Base-by-base conservation (phyloP, 2,797 vertebrate species). In the Argya squamiceps region DNA sequence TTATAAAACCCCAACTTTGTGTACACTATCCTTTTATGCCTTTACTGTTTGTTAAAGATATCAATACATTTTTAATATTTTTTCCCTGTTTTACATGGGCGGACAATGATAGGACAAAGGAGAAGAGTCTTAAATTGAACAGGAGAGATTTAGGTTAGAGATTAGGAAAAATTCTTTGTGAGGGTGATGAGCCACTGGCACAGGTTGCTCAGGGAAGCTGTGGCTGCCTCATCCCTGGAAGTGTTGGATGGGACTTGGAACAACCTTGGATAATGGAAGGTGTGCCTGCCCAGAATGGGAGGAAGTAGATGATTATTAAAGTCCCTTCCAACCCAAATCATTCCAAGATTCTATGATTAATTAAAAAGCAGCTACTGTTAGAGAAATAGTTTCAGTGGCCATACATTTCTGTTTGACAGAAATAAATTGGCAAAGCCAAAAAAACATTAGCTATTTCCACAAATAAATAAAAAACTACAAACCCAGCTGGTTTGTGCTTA, bases 101-200 rank as follows among this genome's bases (percentile, higher is more conserved):
- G 0, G 32, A 12, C 4, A 34, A 16, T 16, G 24, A 16, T 4
- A 29, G 9, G 7, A 34, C 2, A 41, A 59, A 7, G 9, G 7
- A 6, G 11, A 36, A 60, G 26, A 32, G 4, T 47, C 36, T 65
- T 59, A 53, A 63, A 63, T 17, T 6, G 17, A 41, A 41, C 30
- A 26, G 10, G 49, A 69, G 9, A 49, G 3, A 44, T 56, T 76
- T 41, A 32, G 4, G 2, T 36, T 47, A 41, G 26, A 47, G 12
- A 22, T 41, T 32, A 32, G 30, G 9, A 68, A 43, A 60, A 74
- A 47, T 14, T 13, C 6, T 53, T 41, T 75, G 15, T 43, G 69
- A 34, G 13, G 23, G 7, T 49, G 55, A 3, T 6, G 19, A 68
- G 15, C 12, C 18, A 5, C 44, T 20, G 39, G 21, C 24, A 64